Evolutionary conservation across 2,797 vertebrate genomes (phyloP), one percentile per base, ranked within the genome.

Genomic region (Hafferia zeledoni): DNA sequence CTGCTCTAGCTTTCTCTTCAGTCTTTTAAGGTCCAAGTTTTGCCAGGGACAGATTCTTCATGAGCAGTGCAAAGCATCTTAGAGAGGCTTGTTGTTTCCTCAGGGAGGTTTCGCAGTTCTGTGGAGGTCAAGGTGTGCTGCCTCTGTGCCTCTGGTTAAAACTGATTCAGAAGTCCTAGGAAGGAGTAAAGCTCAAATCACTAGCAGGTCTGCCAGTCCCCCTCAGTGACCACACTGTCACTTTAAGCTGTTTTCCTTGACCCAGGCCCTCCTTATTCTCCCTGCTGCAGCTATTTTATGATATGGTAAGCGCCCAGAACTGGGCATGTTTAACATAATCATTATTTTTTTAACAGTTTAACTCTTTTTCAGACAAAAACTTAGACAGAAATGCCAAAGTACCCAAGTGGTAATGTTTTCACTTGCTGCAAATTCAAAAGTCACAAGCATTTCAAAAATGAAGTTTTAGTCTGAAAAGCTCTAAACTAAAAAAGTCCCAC

Each of bases 321-420:
- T 86, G 90, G 95, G 91, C 61, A 92, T 17, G 80, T 83, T 91
- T 98, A 97, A 97, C 95, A 94, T 92, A 76, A 97, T 98, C 74
- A 95, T 97, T 93, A 77, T 67, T 89, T 94, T 79, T 76, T 91
- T 93, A 83, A 95, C 84, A 94, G 79, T 95, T 94, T 64, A 97
- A 98, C 97, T 93, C 93, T 97, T 98, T 98, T 98, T 98, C 98
- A 98, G 98, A 98, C 97, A 98, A 97, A 98, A 98, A 97, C 52
- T 23, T 72, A 80, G 46, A 25, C n/a, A 44, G 23, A 87, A 63
- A 33, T 91, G 61, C 37, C 7, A 74, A 79, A 82, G 25, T 71
- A 65, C 6, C 43, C 37, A 69, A 86, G 43, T n/a, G n/a, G 5
- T 47, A 46, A 61, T 65, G 47, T 47, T 37, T 92, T 79, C 3